A percentile compares a stretch with the other conserved stretches of the same genome.
These are phyloP conservation scores for Thamnaconus septentrionalis DNA, from an alignment of 2,113 vertebrate genomes.

Conservation along the genomic window DNA sequence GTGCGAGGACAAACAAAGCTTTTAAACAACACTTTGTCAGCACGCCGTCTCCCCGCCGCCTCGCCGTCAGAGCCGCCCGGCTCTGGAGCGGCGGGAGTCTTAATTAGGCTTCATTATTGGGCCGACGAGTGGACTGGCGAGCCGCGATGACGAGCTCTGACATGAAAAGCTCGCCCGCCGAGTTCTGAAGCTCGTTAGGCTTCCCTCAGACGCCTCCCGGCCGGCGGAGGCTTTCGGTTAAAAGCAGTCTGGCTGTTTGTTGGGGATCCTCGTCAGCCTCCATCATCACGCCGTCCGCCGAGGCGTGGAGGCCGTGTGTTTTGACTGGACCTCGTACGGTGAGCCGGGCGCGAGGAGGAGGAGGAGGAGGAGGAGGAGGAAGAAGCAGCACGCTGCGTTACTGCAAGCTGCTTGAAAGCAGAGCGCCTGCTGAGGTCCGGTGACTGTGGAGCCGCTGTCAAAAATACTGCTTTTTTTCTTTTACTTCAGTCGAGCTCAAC, in stretches of 20 bases:
- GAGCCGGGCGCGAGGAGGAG: no score
- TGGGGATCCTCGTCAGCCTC: conserved; percentile 16
- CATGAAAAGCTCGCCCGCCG: conserved; percentile 36
- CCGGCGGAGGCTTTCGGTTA: conserved; percentile 50
- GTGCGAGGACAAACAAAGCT: conserved; percentile 20
- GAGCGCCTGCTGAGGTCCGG: background rate
- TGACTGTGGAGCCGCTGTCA: conserved; percentile 2
- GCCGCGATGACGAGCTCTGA: conserved; percentile 35
- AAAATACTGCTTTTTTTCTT: background rate
- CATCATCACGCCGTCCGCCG: no score
- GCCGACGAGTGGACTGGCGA: background rate
- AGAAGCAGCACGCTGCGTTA: no score
- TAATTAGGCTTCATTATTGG: conserved; percentile 30
- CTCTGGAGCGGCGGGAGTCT: conserved; percentile 5
- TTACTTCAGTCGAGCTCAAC: no score
- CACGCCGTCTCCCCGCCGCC: background rate
- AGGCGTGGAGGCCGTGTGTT: no score
- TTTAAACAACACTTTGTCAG: conserved; percentile 21
- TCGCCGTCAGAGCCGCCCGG: background rate
- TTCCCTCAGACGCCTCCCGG: conserved; percentile 18
- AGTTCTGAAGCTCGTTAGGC: conserved; percentile 44
- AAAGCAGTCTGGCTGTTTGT: conserved; percentile 36
- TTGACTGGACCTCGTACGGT: no score
- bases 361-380: no score
- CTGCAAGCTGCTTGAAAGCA: no score